These are phyloP conservation scores for Conus canariensis DNA, from an alignment of 2,888 invertebrate species.

Conservation along the genomic window DNA sequence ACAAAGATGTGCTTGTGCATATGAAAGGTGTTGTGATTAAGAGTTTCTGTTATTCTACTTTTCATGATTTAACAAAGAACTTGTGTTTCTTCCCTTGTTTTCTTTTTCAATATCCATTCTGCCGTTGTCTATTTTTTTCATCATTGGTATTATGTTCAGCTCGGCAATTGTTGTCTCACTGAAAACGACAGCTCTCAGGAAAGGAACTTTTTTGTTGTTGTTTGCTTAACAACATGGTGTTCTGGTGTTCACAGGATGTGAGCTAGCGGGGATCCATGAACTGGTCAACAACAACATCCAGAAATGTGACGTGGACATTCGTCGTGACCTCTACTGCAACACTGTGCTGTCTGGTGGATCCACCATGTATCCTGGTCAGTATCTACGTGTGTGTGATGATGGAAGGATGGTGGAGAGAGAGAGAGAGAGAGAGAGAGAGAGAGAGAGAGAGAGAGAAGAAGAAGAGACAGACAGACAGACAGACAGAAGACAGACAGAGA, in stretches of 20 bases:
- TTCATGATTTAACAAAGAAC: background rate
- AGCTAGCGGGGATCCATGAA: constrained; percentile 72
- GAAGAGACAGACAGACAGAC: no score
- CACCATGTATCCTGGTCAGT: constrained; percentile 96
- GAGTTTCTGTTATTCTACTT: background rate
- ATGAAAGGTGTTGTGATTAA: background rate
- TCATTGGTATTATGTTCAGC: no score
- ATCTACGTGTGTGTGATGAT: background rate
- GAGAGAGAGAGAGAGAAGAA: no score
- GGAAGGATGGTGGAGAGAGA: background rate
- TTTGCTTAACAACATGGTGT: no score
- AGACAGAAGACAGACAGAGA: no score
- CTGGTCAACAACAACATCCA: constrained; percentile 71
- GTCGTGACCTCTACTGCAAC: constrained; percentile 72
- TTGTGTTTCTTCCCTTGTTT: background rate
- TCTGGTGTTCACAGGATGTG: constrained; percentile 56
- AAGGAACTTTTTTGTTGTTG: no score
- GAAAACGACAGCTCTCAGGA: no score
- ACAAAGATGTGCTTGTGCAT: no score
- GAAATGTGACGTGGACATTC: constrained; percentile 73
- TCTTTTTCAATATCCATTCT: background rate
- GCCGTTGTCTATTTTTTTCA: no score
- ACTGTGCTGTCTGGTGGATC: constrained; percentile 92
- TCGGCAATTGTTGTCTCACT: no score
- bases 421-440: background rate